phyloP scores from a whole-genome alignment of 1,140 invertebrate species.

The Drosophila sproati region DNA sequence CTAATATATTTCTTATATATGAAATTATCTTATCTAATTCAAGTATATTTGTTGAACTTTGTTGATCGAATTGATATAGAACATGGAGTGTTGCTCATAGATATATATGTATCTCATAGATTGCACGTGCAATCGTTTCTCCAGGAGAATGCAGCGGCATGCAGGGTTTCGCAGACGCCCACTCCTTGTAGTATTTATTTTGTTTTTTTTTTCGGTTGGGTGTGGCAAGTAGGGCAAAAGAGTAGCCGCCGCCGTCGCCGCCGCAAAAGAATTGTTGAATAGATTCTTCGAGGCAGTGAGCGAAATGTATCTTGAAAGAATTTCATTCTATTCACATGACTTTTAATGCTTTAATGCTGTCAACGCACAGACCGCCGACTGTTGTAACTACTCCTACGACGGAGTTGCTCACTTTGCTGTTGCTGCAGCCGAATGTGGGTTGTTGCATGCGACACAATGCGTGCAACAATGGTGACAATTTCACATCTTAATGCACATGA shows the following conservation, averaged over 20 bases:
- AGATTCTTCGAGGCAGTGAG: not conserved
- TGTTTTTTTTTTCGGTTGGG: constrained; percentile 32
- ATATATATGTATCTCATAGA: constrained; percentile 11
- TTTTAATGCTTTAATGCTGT: constrained; percentile 81
- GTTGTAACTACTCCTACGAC: constrained; percentile 17
- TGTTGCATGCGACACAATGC: constrained; percentile 56
- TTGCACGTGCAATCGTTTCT: not conserved
- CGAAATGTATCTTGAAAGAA: constrained; percentile 6
- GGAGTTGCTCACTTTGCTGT: constrained; percentile 51
- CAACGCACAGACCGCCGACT: constrained; percentile 64
- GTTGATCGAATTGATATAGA: not conserved
- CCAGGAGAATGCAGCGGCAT: not conserved
- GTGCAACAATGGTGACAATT: constrained; percentile 78
- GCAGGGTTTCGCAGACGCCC: constrained; percentile 40
- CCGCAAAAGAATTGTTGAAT: constrained; percentile 18
- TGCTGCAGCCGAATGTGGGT: constrained; percentile 57
- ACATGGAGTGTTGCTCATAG: not conserved
- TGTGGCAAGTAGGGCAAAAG: constrained; percentile 46
- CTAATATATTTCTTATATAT: not conserved
- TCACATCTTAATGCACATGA: constrained; percentile 84
- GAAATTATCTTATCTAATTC: not conserved
- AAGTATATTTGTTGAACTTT: not conserved
- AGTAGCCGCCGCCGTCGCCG: not conserved
- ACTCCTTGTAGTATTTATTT: not conserved
- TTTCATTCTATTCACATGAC: constrained; percentile 35